Base-by-base conservation (phyloP, 2,888 invertebrate genomes). In the Prionchulus punctatus region DNA sequence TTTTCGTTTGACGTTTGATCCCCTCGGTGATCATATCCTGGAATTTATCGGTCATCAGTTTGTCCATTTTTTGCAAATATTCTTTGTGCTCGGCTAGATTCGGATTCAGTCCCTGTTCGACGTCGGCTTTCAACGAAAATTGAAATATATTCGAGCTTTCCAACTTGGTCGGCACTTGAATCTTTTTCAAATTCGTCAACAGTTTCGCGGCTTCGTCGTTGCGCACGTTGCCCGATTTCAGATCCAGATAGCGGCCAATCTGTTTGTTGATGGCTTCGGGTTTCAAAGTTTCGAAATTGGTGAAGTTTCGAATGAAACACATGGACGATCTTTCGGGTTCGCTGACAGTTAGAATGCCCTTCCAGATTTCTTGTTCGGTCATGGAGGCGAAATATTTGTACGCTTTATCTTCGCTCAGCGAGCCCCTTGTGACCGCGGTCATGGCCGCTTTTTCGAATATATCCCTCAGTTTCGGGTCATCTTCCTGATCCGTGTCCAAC, bases 331-430 rank as follows among this genome's bases (percentile, higher is more conserved):
- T 21, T 30, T 51, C 12, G n/a, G 51, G 51, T 4, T 51, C 30
- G 4, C 21, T 15, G 2, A 2, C 18, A 2, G 18, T 26, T 21
- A 51, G 30, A 30, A 51, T 51, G 18, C 51, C 51, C 51, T 51
- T 4, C 51, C 51, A 51, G 7, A 51, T 30, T 23, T 51, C 51
- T 21, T 51, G 51, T 30, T 51, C 51, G 18, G 51, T 51, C 4
- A 51, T 25, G 15, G 51, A 51, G 21, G 12, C 30, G 18, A 30
- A n/a, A 36, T 18, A 51, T 21, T 3, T 18, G 12, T 51, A 21
- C 15, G 12, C 26, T 3, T 30, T 3, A 21, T 86, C 1, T n/a
- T n/a, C n/a, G n/a, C n/a, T n/a, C n/a, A n/a, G n/a, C n/a, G n/a
- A n/a, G n/a, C n/a, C n/a, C n/a, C n/a, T n/a, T n/a, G n/a, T n/a